Conservation (phyloP, 2,797 vertebrate species). For the Dromococcyx pavoninus region DNA sequence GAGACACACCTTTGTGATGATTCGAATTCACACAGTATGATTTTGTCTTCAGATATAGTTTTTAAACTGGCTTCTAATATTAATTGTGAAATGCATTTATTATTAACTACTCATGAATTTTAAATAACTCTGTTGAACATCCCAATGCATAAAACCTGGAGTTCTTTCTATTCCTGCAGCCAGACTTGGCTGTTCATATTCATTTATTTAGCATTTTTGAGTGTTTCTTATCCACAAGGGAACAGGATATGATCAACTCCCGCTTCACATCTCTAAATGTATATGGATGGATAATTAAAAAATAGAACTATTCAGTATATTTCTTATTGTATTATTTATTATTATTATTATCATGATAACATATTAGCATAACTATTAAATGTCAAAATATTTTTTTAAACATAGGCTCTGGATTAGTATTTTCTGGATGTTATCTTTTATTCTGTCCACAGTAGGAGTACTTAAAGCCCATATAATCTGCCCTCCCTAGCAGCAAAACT, state of each 20-base stretch:
- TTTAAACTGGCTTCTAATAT: background rate
- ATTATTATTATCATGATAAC: background rate
- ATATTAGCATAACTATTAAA: background rate
- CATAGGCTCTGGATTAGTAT: background rate
- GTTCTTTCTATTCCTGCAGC: background rate
- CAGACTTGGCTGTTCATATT: background rate
- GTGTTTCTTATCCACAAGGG: background rate
- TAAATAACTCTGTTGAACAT: background rate
- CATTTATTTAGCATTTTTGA: background rate
- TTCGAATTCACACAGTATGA: background rate
- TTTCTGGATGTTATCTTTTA: background rate
- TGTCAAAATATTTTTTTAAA: background rate
- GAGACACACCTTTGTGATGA: background rate
- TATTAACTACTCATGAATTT: conserved; percentile 57
- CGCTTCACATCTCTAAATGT: background rate
- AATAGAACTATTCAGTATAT: background rate
- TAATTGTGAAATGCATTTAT: conserved; percentile 38
- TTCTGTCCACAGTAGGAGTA: background rate
- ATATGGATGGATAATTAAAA: background rate
- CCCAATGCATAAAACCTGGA: background rate
- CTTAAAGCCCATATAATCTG: background rate
- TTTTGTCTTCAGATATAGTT: background rate
- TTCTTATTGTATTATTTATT: background rate
- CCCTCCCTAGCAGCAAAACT: background rate
- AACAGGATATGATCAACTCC: background rate